Conservation (phyloP, 2,113 vertebrate genomes). For the Ctenodactylus gundi region DNA sequence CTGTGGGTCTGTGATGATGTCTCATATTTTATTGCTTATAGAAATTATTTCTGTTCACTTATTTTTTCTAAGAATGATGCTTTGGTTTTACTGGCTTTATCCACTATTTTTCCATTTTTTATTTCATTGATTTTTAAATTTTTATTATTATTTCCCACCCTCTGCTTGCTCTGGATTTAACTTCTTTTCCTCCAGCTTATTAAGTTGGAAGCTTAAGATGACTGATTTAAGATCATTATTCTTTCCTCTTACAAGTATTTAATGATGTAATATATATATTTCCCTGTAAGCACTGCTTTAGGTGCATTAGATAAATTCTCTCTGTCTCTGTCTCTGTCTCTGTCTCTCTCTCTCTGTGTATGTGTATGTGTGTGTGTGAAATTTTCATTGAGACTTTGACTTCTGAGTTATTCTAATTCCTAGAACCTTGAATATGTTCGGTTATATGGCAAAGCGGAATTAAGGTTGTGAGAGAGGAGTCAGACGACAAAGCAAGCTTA, state of each 20-base stretch:
- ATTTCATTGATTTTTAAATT: not conserved
- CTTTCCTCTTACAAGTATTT: constrained; percentile 17
- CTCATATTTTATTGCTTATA: not conserved
- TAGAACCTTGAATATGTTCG: not conserved
- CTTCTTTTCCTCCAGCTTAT: not conserved
- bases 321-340: not conserved
- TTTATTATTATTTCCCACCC: not conserved
- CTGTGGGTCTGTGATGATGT: not conserved
- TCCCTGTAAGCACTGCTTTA: not conserved
- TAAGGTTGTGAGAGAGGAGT: not conserved
- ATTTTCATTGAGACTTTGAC: not conserved
- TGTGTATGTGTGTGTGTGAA: not conserved
- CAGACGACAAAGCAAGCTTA: not conserved
- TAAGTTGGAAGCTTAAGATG: not conserved
- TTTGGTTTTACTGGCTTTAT: constrained; percentile 14
- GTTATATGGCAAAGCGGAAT: not conserved
- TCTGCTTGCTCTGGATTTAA: not conserved
- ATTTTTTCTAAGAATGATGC: not conserved
- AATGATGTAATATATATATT: not conserved
- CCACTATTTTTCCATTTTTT: not conserved
- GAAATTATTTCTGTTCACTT: not conserved
- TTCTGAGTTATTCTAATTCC: not conserved
- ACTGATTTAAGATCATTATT: not conserved
- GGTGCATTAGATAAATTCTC: not conserved
- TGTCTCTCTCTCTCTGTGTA: not conserved